These are phyloP conservation scores for Pseudoips prasinana DNA, from an alignment of 2,888 invertebrate species.

Conservation along the genomic window DNA sequence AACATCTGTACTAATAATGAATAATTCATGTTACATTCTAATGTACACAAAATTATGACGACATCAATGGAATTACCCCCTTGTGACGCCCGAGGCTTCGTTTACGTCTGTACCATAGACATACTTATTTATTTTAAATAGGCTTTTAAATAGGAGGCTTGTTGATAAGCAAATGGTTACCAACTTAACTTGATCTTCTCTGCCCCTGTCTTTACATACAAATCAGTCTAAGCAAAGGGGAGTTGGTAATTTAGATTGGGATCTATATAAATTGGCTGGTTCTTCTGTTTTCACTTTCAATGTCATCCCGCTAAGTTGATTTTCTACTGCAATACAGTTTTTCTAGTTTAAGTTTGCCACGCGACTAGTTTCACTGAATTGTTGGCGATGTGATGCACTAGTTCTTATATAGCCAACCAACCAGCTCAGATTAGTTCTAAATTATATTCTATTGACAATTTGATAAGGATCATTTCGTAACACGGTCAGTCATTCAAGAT, in stretches of 20 bases:
- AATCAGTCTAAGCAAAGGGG: constrained; percentile 5
- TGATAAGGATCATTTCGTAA: too few relatives aligned
- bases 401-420: too few relatives aligned
- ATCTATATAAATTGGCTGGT: constrained; percentile 45
- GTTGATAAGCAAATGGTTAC: constrained; percentile 44
- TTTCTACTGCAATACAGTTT: constrained; percentile 72
- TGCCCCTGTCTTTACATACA: constrained; percentile 9
- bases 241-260: constrained; percentile 23
- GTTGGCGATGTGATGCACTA: constrained; percentile 39
- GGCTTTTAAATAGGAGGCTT: constrained; percentile 44
- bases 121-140: too few relatives aligned
- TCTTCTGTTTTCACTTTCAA: constrained; percentile 70
- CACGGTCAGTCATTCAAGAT: too few relatives aligned
- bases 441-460: too few relatives aligned
- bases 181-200: constrained; percentile 31
- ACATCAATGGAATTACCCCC: constrained; percentile 49
- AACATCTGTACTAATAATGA: constrained; percentile 18
- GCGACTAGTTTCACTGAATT: constrained; percentile 63
- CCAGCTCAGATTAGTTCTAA: too few relatives aligned
- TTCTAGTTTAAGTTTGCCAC: constrained; percentile 51
- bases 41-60: constrained; percentile 54
- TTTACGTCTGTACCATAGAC: constrained; percentile 48
- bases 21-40: constrained; percentile 41
- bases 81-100: constrained; percentile 46
- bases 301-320: constrained; percentile 61